A percentile compares a stretch with the other conserved stretches of the same genome.
Conservation (phyloP, 2,797 vertebrate genomes). For the Cuniculus paca region DNA sequence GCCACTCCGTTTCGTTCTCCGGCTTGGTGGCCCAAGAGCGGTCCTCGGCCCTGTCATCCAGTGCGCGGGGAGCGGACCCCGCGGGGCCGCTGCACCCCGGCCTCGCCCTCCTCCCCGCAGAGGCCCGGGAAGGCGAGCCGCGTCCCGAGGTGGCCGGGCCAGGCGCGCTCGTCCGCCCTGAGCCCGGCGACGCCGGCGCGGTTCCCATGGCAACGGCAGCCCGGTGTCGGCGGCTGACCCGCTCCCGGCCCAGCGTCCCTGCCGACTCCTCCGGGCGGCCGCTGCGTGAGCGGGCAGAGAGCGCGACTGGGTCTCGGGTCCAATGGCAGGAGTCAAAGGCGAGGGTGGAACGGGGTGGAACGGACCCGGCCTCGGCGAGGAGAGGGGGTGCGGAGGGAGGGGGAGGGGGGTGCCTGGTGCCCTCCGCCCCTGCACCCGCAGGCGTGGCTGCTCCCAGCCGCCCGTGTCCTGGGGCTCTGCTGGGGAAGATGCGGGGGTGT, state of each 20-base stretch:
- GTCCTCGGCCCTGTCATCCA: neutral
- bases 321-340: constrained; percentile 69
- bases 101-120: neutral
- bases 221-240: constrained; percentile 19
- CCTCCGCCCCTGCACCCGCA: no score
- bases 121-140: neutral
- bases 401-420: no score
- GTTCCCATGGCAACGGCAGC: constrained; percentile 70
- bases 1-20: neutral
- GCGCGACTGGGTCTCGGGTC: constrained; percentile 70
- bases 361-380: neutral
- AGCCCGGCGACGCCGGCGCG: neutral
- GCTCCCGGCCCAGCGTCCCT: neutral
- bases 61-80: neutral
- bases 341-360: constrained; percentile 74
- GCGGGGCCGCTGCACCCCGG: neutral
- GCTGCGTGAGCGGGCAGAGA: constrained; percentile 40
- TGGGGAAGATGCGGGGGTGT: neutral
- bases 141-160: neutral
- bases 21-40: neutral
- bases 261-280: constrained; percentile 3
- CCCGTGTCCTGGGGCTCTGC: neutral
- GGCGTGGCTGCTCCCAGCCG: no score
- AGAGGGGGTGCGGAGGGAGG: neutral
- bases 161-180: neutral